Conservation (phyloP, 2,888 invertebrate species). For the Monopis laevigella region DNA sequence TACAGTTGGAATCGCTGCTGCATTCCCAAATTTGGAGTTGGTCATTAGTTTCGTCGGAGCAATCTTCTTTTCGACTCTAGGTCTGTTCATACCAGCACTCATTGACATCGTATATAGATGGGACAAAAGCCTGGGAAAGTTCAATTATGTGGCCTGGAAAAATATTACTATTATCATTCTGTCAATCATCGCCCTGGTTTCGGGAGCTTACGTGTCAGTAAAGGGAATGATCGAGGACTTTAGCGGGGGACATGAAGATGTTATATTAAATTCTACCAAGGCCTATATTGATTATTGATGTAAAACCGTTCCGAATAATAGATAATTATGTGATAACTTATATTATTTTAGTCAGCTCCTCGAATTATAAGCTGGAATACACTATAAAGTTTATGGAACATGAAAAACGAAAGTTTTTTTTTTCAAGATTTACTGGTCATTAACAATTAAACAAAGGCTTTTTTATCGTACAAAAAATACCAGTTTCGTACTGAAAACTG, state of each 20-base stretch:
- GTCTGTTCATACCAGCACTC: slow-evolving; percentile 77
- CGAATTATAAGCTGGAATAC: too few relatives aligned
- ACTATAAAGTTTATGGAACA: too few relatives aligned
- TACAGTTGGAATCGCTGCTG: slow-evolving; percentile 79
- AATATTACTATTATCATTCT: slow-evolving; percentile 57
- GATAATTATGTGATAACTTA: too few relatives aligned
- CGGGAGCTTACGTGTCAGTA: slow-evolving; percentile 48
- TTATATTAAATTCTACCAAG: slow-evolving; percentile 13
- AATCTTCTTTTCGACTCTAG: slow-evolving; percentile 75
- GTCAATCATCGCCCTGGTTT: slow-evolving; percentile 39
- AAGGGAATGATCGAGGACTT: slow-evolving; percentile 43
- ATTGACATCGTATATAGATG: slow-evolving; percentile 77
- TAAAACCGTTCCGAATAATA: neutral
- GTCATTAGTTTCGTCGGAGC: slow-evolving; percentile 92
- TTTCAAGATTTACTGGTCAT: too few relatives aligned
- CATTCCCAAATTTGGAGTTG: slow-evolving; percentile 85
- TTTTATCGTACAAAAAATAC: too few relatives aligned
- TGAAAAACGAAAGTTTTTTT: too few relatives aligned
- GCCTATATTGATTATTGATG: slow-evolving; percentile 5
- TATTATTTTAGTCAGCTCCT: too few relatives aligned
- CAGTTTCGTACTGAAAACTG: too few relatives aligned
- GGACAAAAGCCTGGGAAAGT: slow-evolving; percentile 71
- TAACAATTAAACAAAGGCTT: too few relatives aligned
- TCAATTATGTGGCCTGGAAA: slow-evolving; percentile 74
- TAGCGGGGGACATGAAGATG: slow-evolving; percentile 8